Evolutionary conservation across 2,797 vertebrate genomes (phyloP).

Genomic region (Pseudochaenichthys georgianus): DNA sequence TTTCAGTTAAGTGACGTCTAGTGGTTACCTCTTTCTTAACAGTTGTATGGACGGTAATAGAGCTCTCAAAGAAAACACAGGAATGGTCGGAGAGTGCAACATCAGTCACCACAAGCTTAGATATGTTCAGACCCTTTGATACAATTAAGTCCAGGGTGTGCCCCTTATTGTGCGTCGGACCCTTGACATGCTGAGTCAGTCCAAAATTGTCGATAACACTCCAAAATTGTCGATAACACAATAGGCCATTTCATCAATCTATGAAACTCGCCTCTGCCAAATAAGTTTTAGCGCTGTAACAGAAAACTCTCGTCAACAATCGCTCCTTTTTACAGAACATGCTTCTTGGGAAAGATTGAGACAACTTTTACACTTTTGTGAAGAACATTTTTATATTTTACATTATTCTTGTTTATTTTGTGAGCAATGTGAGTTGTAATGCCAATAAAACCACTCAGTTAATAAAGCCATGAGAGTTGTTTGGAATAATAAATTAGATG

Average conservation of each 20-base stretch:
- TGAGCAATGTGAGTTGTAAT: background rate
- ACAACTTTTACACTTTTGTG: background rate
- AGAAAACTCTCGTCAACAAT: conserved; percentile 5
- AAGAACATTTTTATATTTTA: background rate
- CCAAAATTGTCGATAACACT: too few species aligned
- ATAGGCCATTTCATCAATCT: background rate
- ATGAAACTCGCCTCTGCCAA: conserved; percentile 1
- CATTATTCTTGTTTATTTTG: background rate
- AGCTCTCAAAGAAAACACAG: too few species aligned
- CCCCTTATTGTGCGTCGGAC: too few species aligned
- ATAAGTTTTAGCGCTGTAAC: background rate
- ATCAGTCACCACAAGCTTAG: too few species aligned
- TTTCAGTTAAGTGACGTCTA: too few species aligned
- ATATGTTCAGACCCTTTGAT: too few species aligned
- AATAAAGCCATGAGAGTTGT: background rate
- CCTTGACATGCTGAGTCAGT: too few species aligned
- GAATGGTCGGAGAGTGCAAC: too few species aligned
- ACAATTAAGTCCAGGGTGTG: too few species aligned
- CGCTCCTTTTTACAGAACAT: background rate
- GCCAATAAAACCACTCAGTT: background rate
- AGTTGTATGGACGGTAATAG: too few species aligned
- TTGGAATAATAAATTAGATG: background rate
- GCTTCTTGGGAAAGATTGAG: background rate
- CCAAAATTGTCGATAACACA: too few species aligned
- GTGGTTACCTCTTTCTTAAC: too few species aligned